Base-by-base conservation (phyloP, 2,888 invertebrate genomes). In the Ormia ochracea region DNA sequence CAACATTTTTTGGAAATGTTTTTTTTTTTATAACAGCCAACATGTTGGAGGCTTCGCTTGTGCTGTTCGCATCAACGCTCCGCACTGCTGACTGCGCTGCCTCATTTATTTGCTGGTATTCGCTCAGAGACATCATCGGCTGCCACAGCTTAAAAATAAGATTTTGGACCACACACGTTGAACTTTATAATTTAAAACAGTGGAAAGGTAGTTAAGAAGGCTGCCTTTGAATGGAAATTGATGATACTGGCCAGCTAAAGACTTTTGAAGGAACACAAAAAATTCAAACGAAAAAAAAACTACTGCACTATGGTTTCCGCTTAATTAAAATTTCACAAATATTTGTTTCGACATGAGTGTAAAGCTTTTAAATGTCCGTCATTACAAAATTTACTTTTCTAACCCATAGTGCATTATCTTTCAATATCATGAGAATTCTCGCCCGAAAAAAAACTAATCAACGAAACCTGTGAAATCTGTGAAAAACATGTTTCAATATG, bases 151-250 rank as follows among this genome's bases (percentile, higher is more conserved):
- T 43, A 17, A 59, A 68, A 56, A 68, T 50, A 56, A 82, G 82
- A 84, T 84, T 84, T 84, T 84, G 86, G 82, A 82, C 82, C 82
- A 82, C 82, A 82, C 82, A 82, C 82, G 82, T 80, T 73, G 82
- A 76, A 63, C 56, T 80, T 80, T 80, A 80, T 80, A 80, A 80
- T 80, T 80, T 80, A 76, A 80, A 80, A 80, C 72, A 73, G 76
- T 76, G 76, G 68, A 68, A 73, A 76, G 80, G 76, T 74, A 69
- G 58, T 72, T 66, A 7, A n/a, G n/a, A n/a, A 23, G 56, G 38
- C 63, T 50, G 58, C 70, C 65, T 80, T 80, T 76, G 80, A 76
- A 78, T 72, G 72, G 72, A 80, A 80, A 80, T 80, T 80, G 80
- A 80, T 80, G 76, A 69, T 69, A 74, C 61, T 78, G 68, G 61